These are phyloP conservation scores for Osedax fenrisi DNA, from an alignment of 2,888 invertebrate species.

Conservation along the genomic window DNA sequence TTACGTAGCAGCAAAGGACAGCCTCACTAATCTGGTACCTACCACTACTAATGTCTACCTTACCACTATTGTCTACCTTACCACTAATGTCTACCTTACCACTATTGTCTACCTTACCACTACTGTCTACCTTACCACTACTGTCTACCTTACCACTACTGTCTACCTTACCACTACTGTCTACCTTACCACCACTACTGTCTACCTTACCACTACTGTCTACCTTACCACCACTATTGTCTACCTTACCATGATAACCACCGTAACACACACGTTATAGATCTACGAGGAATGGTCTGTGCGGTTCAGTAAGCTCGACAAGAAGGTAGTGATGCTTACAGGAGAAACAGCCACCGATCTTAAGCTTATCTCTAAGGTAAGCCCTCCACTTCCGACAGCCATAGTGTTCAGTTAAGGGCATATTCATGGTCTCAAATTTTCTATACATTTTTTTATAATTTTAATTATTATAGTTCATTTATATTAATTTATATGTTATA, in stretches of 20 bases:
- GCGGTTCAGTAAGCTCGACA: conserved; percentile 56
- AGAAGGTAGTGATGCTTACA: conserved; percentile 71
- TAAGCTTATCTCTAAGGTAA: conserved; percentile 61
- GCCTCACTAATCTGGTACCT: conserved; percentile 60
- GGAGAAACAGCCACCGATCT: conserved; percentile 95
- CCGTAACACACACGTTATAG: too few species aligned
- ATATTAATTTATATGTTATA: too few species aligned
- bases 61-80: conserved; percentile 60
- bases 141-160: conserved; percentile 71
- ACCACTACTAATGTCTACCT: neutral
- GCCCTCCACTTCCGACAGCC: too few species aligned
- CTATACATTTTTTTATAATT: neutral
- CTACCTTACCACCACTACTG: neutral
- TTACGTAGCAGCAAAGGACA: conserved; percentile 83
- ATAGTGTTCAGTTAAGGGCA: neutral
- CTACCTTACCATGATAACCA: neutral
- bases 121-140: conserved; percentile 83
- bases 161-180: conserved; percentile 37
- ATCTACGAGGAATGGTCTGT: conserved; percentile 71
- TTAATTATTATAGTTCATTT: conserved; percentile 13
- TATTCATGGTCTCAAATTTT: too few species aligned
- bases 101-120: neutral
- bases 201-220: conserved; percentile 66
- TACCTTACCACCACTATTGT: conserved; percentile 37
- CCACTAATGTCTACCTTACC: conserved; percentile 55